Evolutionary conservation across 2,888 invertebrate species (phyloP), one percentile per base, ranked within the genome.

Genomic region (Meliscaeva auricollis): DNA sequence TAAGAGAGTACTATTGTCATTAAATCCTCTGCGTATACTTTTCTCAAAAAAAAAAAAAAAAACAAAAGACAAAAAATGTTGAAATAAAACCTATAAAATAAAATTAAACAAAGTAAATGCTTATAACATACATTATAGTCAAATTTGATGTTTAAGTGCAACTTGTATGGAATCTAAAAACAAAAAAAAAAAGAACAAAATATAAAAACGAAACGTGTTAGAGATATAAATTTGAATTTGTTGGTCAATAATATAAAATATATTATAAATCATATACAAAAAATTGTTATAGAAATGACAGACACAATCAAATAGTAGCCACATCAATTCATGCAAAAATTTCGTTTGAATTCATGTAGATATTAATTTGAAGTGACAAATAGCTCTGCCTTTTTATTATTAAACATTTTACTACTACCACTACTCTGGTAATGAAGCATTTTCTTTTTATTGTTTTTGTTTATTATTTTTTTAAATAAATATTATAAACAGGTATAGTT

Each of bases 111-210:
- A 68, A 22, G 8, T 62, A 58, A 72, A 58, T 50, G 44, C 44
- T 50, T 56, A 64, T 46, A 38, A 68, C n/a, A n/a, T 26, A 26
- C 26, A 26, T 26, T 26, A 26, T 26, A 68, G 60, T 26, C 44
- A 64, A 64, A 32, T 41, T 78, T 74, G 41, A 74, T 74, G 69
- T 78, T 62, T 69, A 83, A 83, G 77, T 77, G 68, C 44, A 62
- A 66, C 41, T 52, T 68, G 56, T 77, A 54, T 46, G 41, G 66
- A 20, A 66, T 66, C 9, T 66, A 13, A 64, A 13, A n/a, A 30
- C 1, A 46, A 35, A 64, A 7, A 38, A 2, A 41, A 22, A 41
- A 17, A 50, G n/a, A n/a, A n/a, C n/a, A n/a, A n/a, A 60, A 54
- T 17, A n/a, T 3, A 26, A 26, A 26, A 26, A 26, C 2, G 4